These are phyloP conservation scores for Dendropsophus ebraccatus DNA, from an alignment of 2,113 vertebrate genomes.

Conservation along the genomic window DNA sequence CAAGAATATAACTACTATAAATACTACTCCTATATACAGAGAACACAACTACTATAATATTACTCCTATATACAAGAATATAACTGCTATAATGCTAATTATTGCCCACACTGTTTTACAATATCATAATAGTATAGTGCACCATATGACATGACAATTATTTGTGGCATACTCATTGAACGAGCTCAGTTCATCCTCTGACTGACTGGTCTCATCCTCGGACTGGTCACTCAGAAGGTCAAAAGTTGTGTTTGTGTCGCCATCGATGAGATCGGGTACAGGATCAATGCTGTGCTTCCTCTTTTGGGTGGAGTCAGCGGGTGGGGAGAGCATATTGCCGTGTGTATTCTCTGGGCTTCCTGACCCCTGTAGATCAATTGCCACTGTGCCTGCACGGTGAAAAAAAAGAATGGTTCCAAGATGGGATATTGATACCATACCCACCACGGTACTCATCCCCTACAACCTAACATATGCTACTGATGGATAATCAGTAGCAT, in stretches of 20 bases:
- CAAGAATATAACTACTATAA: too few relatives aligned
- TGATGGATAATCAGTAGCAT: too few relatives aligned
- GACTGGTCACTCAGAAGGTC: constrained; percentile 83
- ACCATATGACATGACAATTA: too few relatives aligned
- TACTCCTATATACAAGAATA: background rate
- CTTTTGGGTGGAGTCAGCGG: constrained; percentile 68
- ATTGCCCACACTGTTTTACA: too few relatives aligned
- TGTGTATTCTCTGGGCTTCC: constrained; percentile 69
- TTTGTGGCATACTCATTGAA: constrained; percentile 71
- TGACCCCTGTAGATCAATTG: constrained; percentile 79
- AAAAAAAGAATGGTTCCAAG: background rate
- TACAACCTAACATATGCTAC: too few relatives aligned
- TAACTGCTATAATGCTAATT: background rate
- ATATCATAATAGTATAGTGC: too few relatives aligned
- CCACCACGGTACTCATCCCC: too few relatives aligned
- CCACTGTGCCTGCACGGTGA: constrained; percentile 74
- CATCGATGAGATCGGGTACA: constrained; percentile 79
- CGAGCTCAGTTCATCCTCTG: constrained; percentile 70
- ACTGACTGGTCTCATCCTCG: constrained; percentile 79
- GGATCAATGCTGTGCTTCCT: constrained; percentile 80
- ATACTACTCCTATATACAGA: too few relatives aligned
- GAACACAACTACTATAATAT: too few relatives aligned
- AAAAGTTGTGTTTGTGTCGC: constrained; percentile 73
- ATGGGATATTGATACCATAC: background rate
- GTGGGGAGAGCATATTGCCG: constrained; percentile 74